Evolutionary conservation across 2,797 vertebrate genomes (phyloP).

Genomic region (Hemibagrus guttatus): DNA sequence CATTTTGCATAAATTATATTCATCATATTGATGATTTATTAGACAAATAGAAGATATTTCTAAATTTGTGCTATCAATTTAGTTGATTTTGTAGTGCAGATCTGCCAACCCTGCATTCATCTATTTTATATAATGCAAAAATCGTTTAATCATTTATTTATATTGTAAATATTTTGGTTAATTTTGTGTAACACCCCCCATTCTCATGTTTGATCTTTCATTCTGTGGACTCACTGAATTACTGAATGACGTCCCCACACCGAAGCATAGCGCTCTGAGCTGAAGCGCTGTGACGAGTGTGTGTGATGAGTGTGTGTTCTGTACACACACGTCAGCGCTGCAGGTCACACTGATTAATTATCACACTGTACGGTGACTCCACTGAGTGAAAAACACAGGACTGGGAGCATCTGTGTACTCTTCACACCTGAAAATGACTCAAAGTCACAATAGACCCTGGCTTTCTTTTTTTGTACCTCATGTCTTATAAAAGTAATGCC

Average conservation of each 20-base stretch:
- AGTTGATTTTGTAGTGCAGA: neutral
- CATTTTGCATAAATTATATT: neutral
- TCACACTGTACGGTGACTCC: neutral
- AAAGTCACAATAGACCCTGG: neutral
- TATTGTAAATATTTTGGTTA: neutral
- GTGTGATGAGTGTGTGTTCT: neutral
- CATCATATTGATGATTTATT: neutral
- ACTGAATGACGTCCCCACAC: neutral
- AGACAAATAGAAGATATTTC: neutral
- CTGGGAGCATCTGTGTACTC: neutral
- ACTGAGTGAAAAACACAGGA: conserved; percentile 8
- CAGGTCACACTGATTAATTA: neutral
- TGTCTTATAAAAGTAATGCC: neutral
- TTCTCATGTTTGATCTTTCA: neutral
- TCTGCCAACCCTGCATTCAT: neutral
- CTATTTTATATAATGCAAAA: neutral
- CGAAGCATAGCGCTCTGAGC: neutral
- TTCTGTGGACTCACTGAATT: neutral
- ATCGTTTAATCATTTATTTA: neutral
- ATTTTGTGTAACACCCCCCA: neutral
- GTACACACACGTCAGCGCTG: neutral
- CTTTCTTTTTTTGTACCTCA: neutral
- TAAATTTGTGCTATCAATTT: neutral
- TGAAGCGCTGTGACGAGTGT: neutral
- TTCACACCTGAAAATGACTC: neutral